A percentile compares a stretch with the other conserved stretches of the same genome.
These are phyloP conservation scores for Clytia hemisphaerica DNA, from an alignment of 30 jellyfish, hydroid and myxozoan genomes.

Conservation along the genomic window DNA sequence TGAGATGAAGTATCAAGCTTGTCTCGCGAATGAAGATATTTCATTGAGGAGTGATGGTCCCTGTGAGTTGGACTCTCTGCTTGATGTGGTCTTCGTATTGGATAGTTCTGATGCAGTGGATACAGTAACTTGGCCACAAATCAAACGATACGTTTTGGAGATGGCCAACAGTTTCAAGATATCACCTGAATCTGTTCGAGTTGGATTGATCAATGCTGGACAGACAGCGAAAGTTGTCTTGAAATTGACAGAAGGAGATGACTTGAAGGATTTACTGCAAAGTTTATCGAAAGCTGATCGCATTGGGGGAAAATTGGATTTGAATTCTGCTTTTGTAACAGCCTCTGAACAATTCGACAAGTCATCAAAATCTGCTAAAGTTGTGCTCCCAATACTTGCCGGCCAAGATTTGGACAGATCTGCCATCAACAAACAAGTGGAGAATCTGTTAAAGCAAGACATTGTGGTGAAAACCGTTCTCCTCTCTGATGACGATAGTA, in stretches of 20 bases:
- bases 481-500: no score
- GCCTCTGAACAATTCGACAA: no score
- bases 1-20: slow-evolving; percentile 32
- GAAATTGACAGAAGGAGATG: slow-evolving; percentile 20
- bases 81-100: slow-evolving; percentile 28
- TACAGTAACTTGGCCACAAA: slow-evolving; percentile 4
- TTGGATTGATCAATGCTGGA: slow-evolving; percentile 30
- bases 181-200: slow-evolving; percentile 12
- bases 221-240: slow-evolving; percentile 10
- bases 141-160: slow-evolving; percentile 8
- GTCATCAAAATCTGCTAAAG: no score
- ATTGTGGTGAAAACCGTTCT: no score
- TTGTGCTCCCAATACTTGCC: no score
- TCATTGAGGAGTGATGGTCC: slow-evolving; percentile 22
- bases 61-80: slow-evolving; percentile 47
- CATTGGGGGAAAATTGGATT: slow-evolving; percentile 3
- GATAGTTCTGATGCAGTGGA: slow-evolving; percentile 43
- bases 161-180: not conserved
- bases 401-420: no score
- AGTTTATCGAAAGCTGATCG: not conserved
- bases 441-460: no score
- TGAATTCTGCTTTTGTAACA: not conserved
- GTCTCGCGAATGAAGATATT: slow-evolving; percentile 28
- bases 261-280: not conserved
- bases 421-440: no score